These are phyloP conservation scores for Disparrhopalites patrizii DNA, from an alignment of 2,888 invertebrate genomes.

Conservation along the genomic window DNA sequence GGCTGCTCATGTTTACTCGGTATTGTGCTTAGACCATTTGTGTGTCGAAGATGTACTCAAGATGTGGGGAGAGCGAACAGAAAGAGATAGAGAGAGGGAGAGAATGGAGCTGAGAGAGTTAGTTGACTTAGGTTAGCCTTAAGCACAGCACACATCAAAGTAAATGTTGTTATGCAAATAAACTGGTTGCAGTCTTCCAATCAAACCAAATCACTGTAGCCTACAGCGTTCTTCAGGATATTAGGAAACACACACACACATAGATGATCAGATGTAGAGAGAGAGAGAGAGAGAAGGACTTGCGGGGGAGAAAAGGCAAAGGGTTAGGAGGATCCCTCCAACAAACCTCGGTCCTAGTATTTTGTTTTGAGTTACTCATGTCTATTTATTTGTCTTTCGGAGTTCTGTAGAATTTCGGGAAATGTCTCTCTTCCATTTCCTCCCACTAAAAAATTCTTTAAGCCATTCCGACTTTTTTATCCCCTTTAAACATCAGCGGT, in stretches of 20 bases:
- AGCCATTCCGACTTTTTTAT: too few species aligned
- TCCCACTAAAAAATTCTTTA: too few species aligned
- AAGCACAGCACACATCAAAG: slow-evolving; percentile 7
- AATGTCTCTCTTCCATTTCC: too few species aligned
- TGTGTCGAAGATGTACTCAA: too few species aligned
- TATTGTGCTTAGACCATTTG: too few species aligned
- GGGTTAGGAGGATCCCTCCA: too few species aligned
- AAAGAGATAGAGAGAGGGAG: slow-evolving; percentile 3
- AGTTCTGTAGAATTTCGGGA: too few species aligned
- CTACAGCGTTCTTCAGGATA: neutral
- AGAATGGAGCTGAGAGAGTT: neutral
- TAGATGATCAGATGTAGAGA: neutral
- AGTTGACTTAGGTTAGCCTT: slow-evolving; percentile 13
- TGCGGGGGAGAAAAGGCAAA: neutral
- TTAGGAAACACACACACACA: neutral
- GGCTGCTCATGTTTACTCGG: too few species aligned
- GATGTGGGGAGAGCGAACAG: neutral
- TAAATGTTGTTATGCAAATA: slow-evolving; percentile 10
- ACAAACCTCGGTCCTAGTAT: too few species aligned
- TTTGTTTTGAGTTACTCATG: too few species aligned
- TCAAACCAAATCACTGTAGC: slow-evolving; percentile 14
- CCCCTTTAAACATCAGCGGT: too few species aligned
- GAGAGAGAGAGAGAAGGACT: neutral
- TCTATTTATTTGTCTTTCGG: too few species aligned
- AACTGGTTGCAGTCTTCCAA: slow-evolving; percentile 1